A percentile compares a stretch with the other conserved stretches of the same genome.
Conservation (phyloP, 2,888 invertebrate genomes). For the Metalampra italica region DNA sequence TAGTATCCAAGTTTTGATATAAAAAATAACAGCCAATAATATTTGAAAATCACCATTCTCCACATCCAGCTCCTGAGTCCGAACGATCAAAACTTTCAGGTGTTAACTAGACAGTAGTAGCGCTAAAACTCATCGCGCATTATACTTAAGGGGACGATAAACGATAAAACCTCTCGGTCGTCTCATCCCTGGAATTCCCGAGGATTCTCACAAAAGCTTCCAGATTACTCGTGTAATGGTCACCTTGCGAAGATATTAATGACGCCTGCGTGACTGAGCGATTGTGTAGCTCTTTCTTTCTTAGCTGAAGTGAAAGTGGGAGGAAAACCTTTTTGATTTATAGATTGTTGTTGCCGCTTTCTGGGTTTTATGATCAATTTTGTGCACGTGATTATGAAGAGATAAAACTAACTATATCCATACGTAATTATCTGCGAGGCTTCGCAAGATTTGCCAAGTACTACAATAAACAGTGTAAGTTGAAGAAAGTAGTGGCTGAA, state of each 20-base stretch:
- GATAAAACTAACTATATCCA: no score
- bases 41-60: not conserved
- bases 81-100: conserved; percentile 2
- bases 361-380: not conserved
- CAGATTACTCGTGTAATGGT: conserved; percentile 39
- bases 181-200: conserved; percentile 9
- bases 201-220: conserved; percentile 2
- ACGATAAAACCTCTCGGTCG: conserved; percentile 29
- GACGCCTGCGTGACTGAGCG: conserved; percentile 36
- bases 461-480: no score
- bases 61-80: not conserved
- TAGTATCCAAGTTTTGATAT: not conserved
- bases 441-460: no score
- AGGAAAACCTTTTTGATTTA: not conserved
- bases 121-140: conserved; percentile 2
- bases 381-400: conserved; percentile 2
- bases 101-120: not conserved
- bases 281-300: not conserved
- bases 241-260: conserved; percentile 41
- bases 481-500: no score
- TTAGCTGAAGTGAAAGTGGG: not conserved
- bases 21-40: not conserved
- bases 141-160: conserved; percentile 22
- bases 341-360: not conserved
- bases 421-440: no score